A percentile compares a stretch with the other conserved stretches of the same genome.
Evolutionary conservation across 2,888 invertebrate species (phyloP).

Genomic region (Sphinx pinastri): DNA sequence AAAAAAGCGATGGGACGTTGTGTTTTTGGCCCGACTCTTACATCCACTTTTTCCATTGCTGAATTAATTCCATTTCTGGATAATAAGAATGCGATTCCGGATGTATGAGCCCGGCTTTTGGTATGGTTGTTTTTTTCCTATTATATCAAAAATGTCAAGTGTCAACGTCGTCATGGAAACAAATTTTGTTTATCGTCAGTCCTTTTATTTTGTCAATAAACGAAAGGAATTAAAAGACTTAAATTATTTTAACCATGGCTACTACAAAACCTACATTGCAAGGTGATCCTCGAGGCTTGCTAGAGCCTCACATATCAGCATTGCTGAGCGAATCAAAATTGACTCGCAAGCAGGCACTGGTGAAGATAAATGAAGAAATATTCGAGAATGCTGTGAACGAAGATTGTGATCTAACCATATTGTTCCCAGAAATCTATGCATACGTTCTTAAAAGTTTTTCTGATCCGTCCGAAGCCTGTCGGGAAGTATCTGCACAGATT

Average conservation of each 20-base stretch:
- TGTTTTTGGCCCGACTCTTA: too few relatives aligned
- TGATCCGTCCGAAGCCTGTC: slow-evolving; percentile 86
- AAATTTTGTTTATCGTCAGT: slow-evolving; percentile 59
- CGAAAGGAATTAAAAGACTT: not conserved
- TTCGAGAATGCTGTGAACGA: slow-evolving; percentile 66
- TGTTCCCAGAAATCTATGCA: slow-evolving; percentile 71
- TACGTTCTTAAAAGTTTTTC: slow-evolving; percentile 72
- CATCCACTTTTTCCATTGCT: too few relatives aligned
- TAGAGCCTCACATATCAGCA: slow-evolving; percentile 65
- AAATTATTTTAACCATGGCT: slow-evolving; percentile 52
- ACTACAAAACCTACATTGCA: slow-evolving; percentile 54
- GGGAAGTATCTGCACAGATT: slow-evolving; percentile 84
- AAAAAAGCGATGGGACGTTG: too few relatives aligned
- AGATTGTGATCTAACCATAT: slow-evolving; percentile 62
- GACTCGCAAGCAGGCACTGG: slow-evolving; percentile 81
- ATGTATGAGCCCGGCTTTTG: too few relatives aligned
- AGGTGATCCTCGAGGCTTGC: slow-evolving; percentile 61
- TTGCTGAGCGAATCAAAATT: slow-evolving; percentile 86
- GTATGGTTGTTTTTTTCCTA: too few relatives aligned
- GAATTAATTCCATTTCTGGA: too few relatives aligned
- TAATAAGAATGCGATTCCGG: too few relatives aligned
- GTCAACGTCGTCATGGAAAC: slow-evolving; percentile 57
- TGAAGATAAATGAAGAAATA: slow-evolving; percentile 80
- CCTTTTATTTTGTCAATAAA: slow-evolving; percentile 37
- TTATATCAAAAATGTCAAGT: not conserved